Evolutionary conservation across 2,797 vertebrate species (phyloP).

Genomic region (Gila robusta): DNA sequence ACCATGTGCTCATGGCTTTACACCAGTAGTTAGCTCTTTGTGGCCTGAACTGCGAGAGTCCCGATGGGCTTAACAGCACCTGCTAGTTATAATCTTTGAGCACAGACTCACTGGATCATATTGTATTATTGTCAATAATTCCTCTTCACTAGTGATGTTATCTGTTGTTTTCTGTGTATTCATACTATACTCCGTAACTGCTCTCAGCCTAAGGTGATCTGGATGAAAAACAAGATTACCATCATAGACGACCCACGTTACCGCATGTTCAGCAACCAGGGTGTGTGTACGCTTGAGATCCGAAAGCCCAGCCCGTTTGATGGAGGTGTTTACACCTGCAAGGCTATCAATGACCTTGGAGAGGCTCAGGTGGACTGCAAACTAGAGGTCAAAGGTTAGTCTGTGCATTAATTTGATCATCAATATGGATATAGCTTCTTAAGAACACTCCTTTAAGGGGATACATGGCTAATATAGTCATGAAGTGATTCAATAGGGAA

Average conservation of each 20-base stretch:
- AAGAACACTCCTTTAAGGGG: neutral
- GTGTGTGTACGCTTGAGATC: slow-evolving; percentile 96
- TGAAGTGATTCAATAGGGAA: neutral
- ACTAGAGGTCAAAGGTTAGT: slow-evolving; percentile 97
- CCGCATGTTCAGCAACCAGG: slow-evolving; percentile 98
- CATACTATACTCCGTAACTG: neutral
- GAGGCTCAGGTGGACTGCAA: slow-evolving; percentile 95
- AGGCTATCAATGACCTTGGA: slow-evolving; percentile 90
- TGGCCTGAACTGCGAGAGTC: neutral
- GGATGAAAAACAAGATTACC: slow-evolving; percentile 97
- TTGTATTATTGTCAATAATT: slow-evolving; percentile 7
- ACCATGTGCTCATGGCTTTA: slow-evolving; percentile 34
- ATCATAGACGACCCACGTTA: slow-evolving; percentile 94
- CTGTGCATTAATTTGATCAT: slow-evolving; percentile 29
- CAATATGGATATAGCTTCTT: neutral
- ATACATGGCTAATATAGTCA: neutral
- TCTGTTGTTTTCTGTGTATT: slow-evolving; percentile 5
- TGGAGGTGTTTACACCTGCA: slow-evolving; percentile 91
- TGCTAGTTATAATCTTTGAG: slow-evolving; percentile 16
- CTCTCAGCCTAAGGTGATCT: slow-evolving; percentile 92
- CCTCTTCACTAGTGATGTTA: neutral
- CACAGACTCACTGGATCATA: slow-evolving; percentile 16
- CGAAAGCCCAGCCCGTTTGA: slow-evolving; percentile 96
- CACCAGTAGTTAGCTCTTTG: slow-evolving; percentile 39
- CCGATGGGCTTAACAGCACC: slow-evolving; percentile 31